These are phyloP conservation scores for Leistus spinibarbis DNA, from an alignment of 2,888 invertebrate genomes.

Conservation along the genomic window DNA sequence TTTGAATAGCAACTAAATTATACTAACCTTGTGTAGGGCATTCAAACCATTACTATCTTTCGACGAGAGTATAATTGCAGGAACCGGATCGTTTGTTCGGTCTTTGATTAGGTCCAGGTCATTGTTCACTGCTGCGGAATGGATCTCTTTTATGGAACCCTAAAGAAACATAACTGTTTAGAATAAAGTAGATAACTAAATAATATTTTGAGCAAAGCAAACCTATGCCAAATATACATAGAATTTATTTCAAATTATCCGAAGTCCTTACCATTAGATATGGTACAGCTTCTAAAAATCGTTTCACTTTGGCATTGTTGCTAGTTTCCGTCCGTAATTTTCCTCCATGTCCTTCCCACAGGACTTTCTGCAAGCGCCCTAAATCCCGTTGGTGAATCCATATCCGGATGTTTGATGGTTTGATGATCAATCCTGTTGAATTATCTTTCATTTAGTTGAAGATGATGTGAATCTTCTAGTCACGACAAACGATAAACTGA, in stretches of 20 bases:
- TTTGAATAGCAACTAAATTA: neutral
- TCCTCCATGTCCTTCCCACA: conserved; percentile 90
- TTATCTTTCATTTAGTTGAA: conserved; percentile 42
- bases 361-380: conserved; percentile 81
- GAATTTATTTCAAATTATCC: conserved; percentile 10
- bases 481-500: conserved; percentile 20
- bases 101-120: conserved; percentile 73
- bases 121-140: conserved; percentile 77
- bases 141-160: conserved; percentile 83
- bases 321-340: conserved; percentile 83
- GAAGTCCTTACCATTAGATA: conserved; percentile 84
- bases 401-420: conserved; percentile 88
- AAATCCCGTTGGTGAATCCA: conserved; percentile 95
- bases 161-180: too few species aligned
- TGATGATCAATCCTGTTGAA: conserved; percentile 73
- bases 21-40: conserved; percentile 79
- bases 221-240: neutral
- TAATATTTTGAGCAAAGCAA: neutral
- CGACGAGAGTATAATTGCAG: conserved; percentile 73
- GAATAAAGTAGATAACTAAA: too few species aligned
- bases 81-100: conserved; percentile 70
- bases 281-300: conserved; percentile 91
- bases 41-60: conserved; percentile 82
- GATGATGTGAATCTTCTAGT: conserved; percentile 9
- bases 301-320: conserved; percentile 80